These are phyloP conservation scores for Iselma pallidipennis DNA, from an alignment of 2,888 invertebrate genomes.

Conservation along the genomic window DNA sequence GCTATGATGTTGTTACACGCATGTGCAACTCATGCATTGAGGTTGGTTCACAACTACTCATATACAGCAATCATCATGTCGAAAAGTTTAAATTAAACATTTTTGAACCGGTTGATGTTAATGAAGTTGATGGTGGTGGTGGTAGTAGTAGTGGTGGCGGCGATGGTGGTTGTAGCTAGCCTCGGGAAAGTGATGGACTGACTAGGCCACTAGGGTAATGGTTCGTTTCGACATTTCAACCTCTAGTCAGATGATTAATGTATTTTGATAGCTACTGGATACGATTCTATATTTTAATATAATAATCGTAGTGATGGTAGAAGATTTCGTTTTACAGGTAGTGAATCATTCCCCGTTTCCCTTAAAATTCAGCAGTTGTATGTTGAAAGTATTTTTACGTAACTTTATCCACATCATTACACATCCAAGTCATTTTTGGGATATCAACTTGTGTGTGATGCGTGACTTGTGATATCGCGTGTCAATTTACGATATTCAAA, in stretches of 20 bases:
- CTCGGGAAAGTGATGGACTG: background rate
- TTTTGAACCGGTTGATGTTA: slow-evolving; percentile 16
- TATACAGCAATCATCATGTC: slow-evolving; percentile 22
- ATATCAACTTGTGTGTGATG: slow-evolving; percentile 32
- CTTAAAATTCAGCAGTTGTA: background rate
- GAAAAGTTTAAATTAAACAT: slow-evolving; percentile 25
- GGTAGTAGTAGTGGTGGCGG: background rate
- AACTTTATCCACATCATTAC: slow-evolving; percentile 8
- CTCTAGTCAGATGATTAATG: background rate
- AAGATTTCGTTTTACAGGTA: background rate
- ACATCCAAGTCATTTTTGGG: slow-evolving; percentile 29
- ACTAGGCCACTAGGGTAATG: background rate
- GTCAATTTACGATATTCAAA: slow-evolving; percentile 28
- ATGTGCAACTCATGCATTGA: no score
- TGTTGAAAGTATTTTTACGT: background rate
- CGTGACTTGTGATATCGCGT: slow-evolving; percentile 32
- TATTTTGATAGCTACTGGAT: background rate
- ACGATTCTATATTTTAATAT: background rate
- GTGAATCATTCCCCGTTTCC: background rate
- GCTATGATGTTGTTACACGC: no score
- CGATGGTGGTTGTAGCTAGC: background rate
- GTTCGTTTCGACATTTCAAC: background rate
- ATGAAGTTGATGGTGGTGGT: slow-evolving; percentile 18
- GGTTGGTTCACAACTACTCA: no score
- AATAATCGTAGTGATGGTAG: background rate